Evolutionary conservation across 2,797 vertebrate species (phyloP), one percentile per base, ranked within the genome.

Genomic region (Agapornis canus): DNA sequence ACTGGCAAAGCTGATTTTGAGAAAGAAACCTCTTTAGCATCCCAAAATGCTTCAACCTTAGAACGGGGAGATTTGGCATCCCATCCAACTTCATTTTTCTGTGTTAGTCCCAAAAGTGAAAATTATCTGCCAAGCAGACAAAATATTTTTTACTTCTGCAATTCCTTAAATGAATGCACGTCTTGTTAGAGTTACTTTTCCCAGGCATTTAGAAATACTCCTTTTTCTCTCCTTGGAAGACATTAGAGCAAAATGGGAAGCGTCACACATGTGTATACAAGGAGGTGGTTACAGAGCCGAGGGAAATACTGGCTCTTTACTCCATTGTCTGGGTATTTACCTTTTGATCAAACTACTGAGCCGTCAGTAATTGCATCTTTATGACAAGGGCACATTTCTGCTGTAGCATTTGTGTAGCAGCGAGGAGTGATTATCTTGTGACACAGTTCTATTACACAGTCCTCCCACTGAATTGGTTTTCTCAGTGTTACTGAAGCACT

Each of bases 181-280:
- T 64, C 48, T 31, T 18, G 2, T 23, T 29, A 65, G 13, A 7
- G 6, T 51, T 64, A 18, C 68, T 77, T 85, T 73, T 11, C n/a
- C 43, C 57, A 73, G 14, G 47, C 27, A 82, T 27, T 89, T 68
- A 60, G 18, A 82, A 86, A 52, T 35, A 20, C 1, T 42, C 21
- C 9, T 40, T 59, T 47, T 57, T 43, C 11, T 25, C 10, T 40
- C 64, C 17, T 65, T 37, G 18, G n/a, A 89, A 87, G 45, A 64
- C 6, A 56, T 31, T 5, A 20, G 15, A 83, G 43, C 54, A 86
- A 94, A 69, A 42, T 1, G 1, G 31, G 54, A 89, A 82, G 39
- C 0, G 0, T 32, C 40, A 27, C 5, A 43, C 2, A 2, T 0
- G 1, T 2, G 10, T 16, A 22, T 11, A 59, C 16, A 39, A 61